A percentile compares a stretch with the other conserved stretches of the same genome.
phyloP scores from a whole-genome alignment of 2,113 vertebrate species.

The Eurypyga helias region DNA sequence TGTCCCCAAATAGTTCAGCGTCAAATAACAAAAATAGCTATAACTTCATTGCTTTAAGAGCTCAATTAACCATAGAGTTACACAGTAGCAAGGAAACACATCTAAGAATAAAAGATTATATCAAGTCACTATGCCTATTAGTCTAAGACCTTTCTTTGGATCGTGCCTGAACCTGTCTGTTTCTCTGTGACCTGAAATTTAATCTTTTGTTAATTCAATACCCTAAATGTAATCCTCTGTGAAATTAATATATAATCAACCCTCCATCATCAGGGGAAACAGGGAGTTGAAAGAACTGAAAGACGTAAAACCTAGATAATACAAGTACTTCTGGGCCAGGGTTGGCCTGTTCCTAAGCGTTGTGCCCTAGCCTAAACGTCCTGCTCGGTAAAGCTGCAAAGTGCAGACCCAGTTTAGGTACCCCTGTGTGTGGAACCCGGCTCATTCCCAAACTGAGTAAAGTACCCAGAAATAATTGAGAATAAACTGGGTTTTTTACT shows the following conservation, averaged over 20 bases:
- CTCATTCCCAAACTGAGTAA: neutral
- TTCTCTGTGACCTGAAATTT: neutral
- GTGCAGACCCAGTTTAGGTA: neutral
- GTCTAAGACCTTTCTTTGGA: neutral
- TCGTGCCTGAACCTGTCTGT: neutral
- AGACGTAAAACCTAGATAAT: neutral
- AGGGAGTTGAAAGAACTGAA: neutral
- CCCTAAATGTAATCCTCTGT: neutral
- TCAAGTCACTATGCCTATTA: neutral
- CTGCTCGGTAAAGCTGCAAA: neutral
- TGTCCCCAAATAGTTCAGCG: neutral
- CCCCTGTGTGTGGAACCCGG: fast-evolving
- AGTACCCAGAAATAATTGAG: neutral
- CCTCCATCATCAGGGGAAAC: neutral
- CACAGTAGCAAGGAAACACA: neutral
- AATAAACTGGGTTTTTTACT: neutral
- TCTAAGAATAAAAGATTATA: conserved; percentile 20
- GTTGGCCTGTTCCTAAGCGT: fast-evolving
- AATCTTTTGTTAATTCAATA: neutral
- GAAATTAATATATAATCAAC: neutral
- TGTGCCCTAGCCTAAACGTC: neutral
- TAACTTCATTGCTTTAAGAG: conserved; percentile 3
- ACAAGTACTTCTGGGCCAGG: neutral
- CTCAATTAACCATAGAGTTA: neutral
- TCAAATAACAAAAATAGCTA: conserved; percentile 34